These are phyloP conservation scores for Falcunculus frontatus DNA, from an alignment of 2,113 vertebrate species.

Conservation along the genomic window DNA sequence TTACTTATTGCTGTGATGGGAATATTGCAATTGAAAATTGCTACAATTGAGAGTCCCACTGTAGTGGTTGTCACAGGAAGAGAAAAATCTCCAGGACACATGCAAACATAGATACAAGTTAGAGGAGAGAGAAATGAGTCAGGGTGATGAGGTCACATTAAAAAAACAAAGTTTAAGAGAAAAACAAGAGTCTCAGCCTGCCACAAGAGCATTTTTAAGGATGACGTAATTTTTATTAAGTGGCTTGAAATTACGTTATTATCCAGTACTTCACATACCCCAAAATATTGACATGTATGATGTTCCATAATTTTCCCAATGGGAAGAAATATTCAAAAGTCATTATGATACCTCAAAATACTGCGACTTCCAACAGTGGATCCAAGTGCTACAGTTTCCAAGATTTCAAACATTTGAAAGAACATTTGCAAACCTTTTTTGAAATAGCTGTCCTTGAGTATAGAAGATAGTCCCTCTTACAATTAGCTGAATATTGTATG, in stretches of 20 bases:
- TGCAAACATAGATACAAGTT: not conserved
- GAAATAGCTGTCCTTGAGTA: conserved; percentile 60
- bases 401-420: conserved; percentile 11
- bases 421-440: not conserved
- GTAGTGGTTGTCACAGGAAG: not conserved
- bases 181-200: not conserved
- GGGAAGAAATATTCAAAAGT: not conserved
- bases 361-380: not conserved
- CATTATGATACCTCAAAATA: not conserved
- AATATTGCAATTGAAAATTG: not conserved
- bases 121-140: not conserved
- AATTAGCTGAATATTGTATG: conserved; percentile 49
- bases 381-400: conserved; percentile 1
- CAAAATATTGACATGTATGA: not conserved
- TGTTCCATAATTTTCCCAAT: not conserved
- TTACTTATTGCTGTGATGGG: not conserved
- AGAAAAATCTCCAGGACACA: not conserved
- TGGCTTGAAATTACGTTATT: not conserved
- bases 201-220: not conserved
- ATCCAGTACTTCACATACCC: not conserved
- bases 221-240: not conserved
- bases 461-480: conserved; percentile 16
- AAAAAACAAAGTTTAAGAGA: not conserved
- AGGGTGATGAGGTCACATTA: not conserved
- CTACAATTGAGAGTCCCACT: not conserved